phyloP scores from a whole-genome alignment of 2,888 invertebrate species.

The Gortyna flavago region DNA sequence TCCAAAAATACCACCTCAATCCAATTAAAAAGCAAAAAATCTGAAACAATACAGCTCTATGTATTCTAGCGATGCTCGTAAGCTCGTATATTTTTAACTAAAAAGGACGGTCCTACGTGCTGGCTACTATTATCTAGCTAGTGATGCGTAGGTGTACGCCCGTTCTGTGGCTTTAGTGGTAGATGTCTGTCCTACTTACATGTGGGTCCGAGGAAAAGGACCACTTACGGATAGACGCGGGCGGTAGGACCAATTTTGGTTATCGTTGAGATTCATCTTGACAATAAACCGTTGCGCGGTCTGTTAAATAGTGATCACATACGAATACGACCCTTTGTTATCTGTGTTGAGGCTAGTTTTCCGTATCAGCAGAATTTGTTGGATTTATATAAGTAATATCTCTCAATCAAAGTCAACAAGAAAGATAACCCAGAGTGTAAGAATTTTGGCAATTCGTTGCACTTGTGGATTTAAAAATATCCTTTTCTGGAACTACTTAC shows the following conservation, averaged over 20 bases:
- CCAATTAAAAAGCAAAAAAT: constrained; percentile 37
- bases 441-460: background rate
- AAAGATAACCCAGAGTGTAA: background rate
- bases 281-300: constrained; percentile 13
- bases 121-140: constrained; percentile 4
- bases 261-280: constrained; percentile 38
- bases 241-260: constrained; percentile 30
- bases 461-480: background rate
- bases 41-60: constrained; percentile 29
- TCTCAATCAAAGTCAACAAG: background rate
- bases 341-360: constrained; percentile 7
- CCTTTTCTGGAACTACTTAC: background rate
- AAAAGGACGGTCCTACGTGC: constrained; percentile 55
- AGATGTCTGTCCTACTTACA: constrained; percentile 6
- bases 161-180: constrained; percentile 6
- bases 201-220: constrained; percentile 7
- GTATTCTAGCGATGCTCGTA: constrained; percentile 38
- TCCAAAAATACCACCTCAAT: constrained; percentile 15
- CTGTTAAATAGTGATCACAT: constrained; percentile 12
- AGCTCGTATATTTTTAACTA: constrained; percentile 14
- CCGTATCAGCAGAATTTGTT: background rate
- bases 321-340: background rate
- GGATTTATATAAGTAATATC: background rate
- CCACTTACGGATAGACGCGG: constrained; percentile 6
- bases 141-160: constrained; percentile 28